These are phyloP conservation scores for Hyppa rectilinea DNA, from an alignment of 2,888 invertebrate species.

Conservation along the genomic window DNA sequence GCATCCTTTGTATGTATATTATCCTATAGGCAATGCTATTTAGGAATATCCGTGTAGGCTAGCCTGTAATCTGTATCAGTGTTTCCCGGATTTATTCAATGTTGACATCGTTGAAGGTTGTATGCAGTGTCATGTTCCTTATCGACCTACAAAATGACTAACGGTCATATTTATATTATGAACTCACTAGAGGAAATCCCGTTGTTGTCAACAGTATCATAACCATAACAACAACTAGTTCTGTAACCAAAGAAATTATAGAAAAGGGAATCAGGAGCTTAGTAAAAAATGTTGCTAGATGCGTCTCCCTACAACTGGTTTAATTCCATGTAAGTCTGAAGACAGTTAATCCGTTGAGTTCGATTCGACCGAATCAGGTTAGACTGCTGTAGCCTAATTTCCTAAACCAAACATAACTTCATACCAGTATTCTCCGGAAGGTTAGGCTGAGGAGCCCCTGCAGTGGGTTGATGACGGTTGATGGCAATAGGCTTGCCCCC, in stretches of 20 bases:
- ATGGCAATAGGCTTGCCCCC: background rate
- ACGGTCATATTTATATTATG: background rate
- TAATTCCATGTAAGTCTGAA: background rate
- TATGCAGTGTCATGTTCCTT: slow-evolving; percentile 2
- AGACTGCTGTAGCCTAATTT: background rate
- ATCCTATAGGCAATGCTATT: slow-evolving; percentile 13
- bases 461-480: no score
- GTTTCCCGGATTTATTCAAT: slow-evolving; percentile 32
- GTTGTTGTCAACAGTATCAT: background rate
- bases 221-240: background rate
- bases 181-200: background rate
- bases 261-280: background rate
- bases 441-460: background rate
- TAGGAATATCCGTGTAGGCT: slow-evolving; percentile 25
- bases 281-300: background rate
- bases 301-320: no score
- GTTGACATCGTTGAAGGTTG: slow-evolving; percentile 37
- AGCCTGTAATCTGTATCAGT: slow-evolving; percentile 12
- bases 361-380: background rate
- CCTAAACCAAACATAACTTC: background rate
- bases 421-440: background rate
- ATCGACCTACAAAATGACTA: background rate
- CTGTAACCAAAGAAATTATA: background rate
- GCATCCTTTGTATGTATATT: slow-evolving; percentile 39
- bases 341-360: background rate